Percentiles rank a stretch among this genome's conserved stretches.
Conservation (phyloP, 2,113 vertebrate species). For the Calyptommatus sinebrachiatus region DNA sequence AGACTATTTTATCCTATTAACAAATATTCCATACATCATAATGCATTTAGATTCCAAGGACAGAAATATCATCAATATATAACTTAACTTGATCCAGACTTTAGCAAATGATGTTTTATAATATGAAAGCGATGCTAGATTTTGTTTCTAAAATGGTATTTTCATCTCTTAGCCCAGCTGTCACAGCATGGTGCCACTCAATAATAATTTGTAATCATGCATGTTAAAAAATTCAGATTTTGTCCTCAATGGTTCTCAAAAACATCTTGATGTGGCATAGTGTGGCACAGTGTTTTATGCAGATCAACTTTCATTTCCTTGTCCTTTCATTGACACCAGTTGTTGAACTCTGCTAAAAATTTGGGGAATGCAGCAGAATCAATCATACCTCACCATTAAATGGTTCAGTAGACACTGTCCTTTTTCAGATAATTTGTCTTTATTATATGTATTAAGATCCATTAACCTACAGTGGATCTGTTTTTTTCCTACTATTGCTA, state of each 20-base stretch:
- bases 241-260: conserved; percentile 20
- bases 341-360: conserved; percentile 19
- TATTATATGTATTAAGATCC: conserved; percentile 16
- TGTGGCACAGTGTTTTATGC: conserved; percentile 34
- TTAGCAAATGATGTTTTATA: conserved; percentile 28
- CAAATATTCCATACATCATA: conserved; percentile 20
- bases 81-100: conserved; percentile 34
- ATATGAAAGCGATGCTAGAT: conserved; percentile 43
- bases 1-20: conserved; percentile 61
- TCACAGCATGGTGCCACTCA: conserved; percentile 39
- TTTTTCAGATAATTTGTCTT: conserved; percentile 1
- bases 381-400: background rate
- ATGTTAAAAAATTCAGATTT: conserved; percentile 39
- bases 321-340: conserved; percentile 25
- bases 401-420: background rate
- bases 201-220: conserved; percentile 46
- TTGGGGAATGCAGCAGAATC: conserved; percentile 3
- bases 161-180: conserved; percentile 45
- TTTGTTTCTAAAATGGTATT: conserved; percentile 63
- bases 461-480: conserved; percentile 7
- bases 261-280: conserved; percentile 44
- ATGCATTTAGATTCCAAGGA: conserved; percentile 57
- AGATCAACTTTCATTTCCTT: conserved; percentile 34
- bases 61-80: conserved; percentile 53
- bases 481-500: background rate